Evolutionary conservation across 2,888 invertebrate genomes (phyloP), one percentile per base, ranked within the genome.

Genomic region (Aromia moschata): DNA sequence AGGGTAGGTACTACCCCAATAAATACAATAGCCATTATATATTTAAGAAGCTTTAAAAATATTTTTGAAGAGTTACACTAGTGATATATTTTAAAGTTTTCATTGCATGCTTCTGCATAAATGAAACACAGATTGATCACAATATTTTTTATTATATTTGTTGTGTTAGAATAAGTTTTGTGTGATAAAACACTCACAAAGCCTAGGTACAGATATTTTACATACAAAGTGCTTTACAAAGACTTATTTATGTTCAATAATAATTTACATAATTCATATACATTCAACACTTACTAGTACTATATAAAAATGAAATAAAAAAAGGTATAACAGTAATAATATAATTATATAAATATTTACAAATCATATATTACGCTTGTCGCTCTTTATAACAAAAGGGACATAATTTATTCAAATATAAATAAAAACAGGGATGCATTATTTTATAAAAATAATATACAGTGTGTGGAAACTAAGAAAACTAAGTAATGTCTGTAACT

Each of bases 101-200:
- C 25, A 25, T 25, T 25, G 25, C 7, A 25, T 5, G 25, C 7
- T 25, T 25, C 25, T 25, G 25, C 7, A 16, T 12, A 38, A 49
- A 10, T n/a, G 38, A 25, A 38, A 9, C 14, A 37, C 1, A 45
- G 14, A 0, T 55, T 60, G 52, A 60, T 65, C 60, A 59, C 63
- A 65, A 67, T 67, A 60, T 38, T 38, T 54, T 71, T 69, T 69
- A 69, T 70, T 70, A 60, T 63, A 64, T 67, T 62, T 69, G 18
- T 65, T 64, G 70, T 69, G 67, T 64, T 73, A 74, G 74, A 74
- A 74, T 75, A 74, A 70, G 69, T 67, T 70, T 71, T 70, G 70
- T 75, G 77, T 76, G 73, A 69, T 71, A 71, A 74, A 76, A 76
- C 74, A 73, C 74, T 74, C 74, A 76, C 73, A 71, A 76, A 75